Evolutionary conservation across 2,888 invertebrate species (phyloP), one percentile per base, ranked within the genome.

Genomic region (Altica lythri): DNA sequence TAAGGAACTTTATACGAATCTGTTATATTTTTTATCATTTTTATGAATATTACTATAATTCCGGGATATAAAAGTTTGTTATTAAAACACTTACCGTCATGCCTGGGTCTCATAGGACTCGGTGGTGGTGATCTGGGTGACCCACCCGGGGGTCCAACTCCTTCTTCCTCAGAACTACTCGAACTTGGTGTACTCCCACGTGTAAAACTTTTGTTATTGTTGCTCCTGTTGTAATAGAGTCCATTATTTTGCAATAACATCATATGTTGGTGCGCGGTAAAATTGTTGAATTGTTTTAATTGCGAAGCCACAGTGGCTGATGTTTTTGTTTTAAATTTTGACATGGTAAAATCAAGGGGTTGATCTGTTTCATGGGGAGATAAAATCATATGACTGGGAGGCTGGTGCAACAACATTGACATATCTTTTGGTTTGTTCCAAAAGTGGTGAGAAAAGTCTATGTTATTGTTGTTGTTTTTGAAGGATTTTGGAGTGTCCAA

Each of bases 281-380:
- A 67, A 61, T 65, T 71, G 59, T 70, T 71, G 49, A 75, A 72
- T 52, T 76, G 73, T 58, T 75, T 75, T 18, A 75, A 64, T 55
- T 76, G 75, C 29, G 75, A 72, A 53, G 73, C 72, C 64, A 74
- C 72, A 55, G 74, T 67, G 17, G 71, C 62, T 18, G 70, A 60
- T 9, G 69, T 62, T 68, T 75, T 77, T 66, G 76, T 75, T 61
- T 77, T 77, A 60, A 81, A 77, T 57, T 81, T 81, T 58, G 81
- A 81, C 81, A 86, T 86, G 75, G 87, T 87, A 78, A 87, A 88
- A 80, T 88, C 88, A 68, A 87, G 80, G 66, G 87, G 87, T 77
- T 86, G 86, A 74, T 83, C 83, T 53, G 75, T 53, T 71, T 77
- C 66, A 60, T 77, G 77, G 51, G 72, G 78, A 75, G 80, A 79